Base-by-base conservation (phyloP, 2,797 vertebrate species). In the Coranthus polyacanthus region DNA sequence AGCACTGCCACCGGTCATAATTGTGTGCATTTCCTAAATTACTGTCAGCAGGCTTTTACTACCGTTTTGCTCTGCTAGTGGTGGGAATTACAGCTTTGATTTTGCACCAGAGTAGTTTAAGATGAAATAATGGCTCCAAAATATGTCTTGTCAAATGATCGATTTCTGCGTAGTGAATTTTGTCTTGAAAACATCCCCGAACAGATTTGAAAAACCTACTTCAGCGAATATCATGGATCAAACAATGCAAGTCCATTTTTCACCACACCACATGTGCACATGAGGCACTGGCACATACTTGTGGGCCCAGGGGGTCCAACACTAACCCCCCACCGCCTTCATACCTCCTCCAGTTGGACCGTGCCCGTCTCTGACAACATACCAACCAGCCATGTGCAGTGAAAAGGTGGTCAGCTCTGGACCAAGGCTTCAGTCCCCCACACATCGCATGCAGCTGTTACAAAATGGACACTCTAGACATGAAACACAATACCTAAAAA, bases 401-500 rank as follows among this genome's bases (percentile, higher is more conserved):
- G 58, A 68, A 71, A 51, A 74, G 66, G 77, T 81, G 75, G 78
- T 84, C 78, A 75, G 67, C 70, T 67, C 29, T 61, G 59, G 68
- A 73, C 51, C 56, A 13, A 42, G 73, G 64, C 80, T 71, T 57
- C 69, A 79, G 63, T 65, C 65, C 46, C 66, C 70, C 79, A 83
- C 74, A 81, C 86, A 81, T 85, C 26, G 12, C 66, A 81, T 73
- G 88, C 90, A 92, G 92, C 90, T 92, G 91, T 91, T 89, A 70
- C 79, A 79, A 82, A 86, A 84, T 78, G 75, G 81, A 88, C 81
- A 81, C 75, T 84, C 64, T 60, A 83, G 75, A 82, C 55, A 7
- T 79, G 89, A 83, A 92, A 92, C 37, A 61, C 68, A 85, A 92
- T 64, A 85, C 66, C 76, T 58, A 47, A 80, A 87, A 82, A 79